Percentiles rank a stretch among this genome's conserved stretches.
These are phyloP conservation scores for Amphiprion ocellaris DNA, from an alignment of 2,113 vertebrate genomes.

Conservation along the genomic window DNA sequence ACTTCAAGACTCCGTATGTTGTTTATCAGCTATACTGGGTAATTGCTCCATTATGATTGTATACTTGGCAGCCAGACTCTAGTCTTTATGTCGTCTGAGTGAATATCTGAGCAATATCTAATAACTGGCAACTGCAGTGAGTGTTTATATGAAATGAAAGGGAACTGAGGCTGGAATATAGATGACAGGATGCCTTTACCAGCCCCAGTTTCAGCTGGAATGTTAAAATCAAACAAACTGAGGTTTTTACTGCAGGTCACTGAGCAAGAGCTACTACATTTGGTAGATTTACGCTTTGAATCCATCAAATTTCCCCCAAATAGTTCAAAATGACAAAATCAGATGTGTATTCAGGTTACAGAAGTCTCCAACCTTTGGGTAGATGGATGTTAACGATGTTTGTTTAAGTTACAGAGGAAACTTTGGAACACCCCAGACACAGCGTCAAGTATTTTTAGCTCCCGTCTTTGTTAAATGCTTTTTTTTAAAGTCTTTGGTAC, in stretches of 20 bases:
- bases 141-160: slow-evolving; percentile 48
- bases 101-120: slow-evolving; percentile 73
- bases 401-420: slow-evolving; percentile 71
- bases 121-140: slow-evolving; percentile 63
- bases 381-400: slow-evolving; percentile 53
- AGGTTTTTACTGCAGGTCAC: slow-evolving; percentile 45
- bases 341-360: slow-evolving; percentile 34
- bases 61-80: slow-evolving; percentile 63
- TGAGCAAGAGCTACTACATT: slow-evolving; percentile 16
- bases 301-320: slow-evolving; percentile 36
- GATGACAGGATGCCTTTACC: slow-evolving; percentile 48
- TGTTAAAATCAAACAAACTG: slow-evolving; percentile 48
- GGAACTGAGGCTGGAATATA: slow-evolving; percentile 23
- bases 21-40: slow-evolving; percentile 67
- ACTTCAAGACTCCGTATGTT: slow-evolving; percentile 57
- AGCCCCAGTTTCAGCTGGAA: slow-evolving; percentile 63
- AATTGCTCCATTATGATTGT: slow-evolving; percentile 66
- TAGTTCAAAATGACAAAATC: slow-evolving; percentile 48
- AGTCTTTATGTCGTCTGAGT: slow-evolving; percentile 63
- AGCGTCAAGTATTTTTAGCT: slow-evolving; percentile 65
- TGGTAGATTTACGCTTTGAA: slow-evolving; percentile 5
- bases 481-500: slow-evolving; percentile 47
- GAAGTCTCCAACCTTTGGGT: slow-evolving; percentile 14
- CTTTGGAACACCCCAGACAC: slow-evolving; percentile 40
- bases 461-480: slow-evolving; percentile 58